phyloP scores from a whole-genome alignment of 2,797 vertebrate species.

The Serranus cabrilla region DNA sequence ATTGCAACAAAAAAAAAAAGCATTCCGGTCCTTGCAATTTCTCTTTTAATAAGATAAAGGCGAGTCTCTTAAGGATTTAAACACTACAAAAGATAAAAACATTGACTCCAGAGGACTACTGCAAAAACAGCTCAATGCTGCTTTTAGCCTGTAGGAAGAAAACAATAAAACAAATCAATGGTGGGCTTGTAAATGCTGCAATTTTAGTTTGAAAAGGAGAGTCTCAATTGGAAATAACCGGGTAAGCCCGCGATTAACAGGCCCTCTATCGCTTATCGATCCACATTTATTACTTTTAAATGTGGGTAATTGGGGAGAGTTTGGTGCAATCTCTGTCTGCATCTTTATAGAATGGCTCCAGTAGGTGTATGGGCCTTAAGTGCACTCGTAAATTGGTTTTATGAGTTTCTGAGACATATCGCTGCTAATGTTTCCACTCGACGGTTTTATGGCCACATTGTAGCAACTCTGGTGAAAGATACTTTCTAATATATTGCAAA shows the following conservation, averaged over 20 bases:
- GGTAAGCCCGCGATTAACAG: conserved; percentile 72
- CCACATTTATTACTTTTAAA: conserved; percentile 84
- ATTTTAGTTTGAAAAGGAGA: conserved; percentile 69
- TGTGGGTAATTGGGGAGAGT: conserved; percentile 78
- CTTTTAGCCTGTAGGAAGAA: conserved; percentile 63
- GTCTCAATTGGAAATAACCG: conserved; percentile 70
- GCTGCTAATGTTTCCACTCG: conserved; percentile 86
- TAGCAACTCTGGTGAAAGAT: conserved; percentile 72
- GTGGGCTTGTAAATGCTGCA: conserved; percentile 68
- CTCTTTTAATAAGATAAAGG: conserved; percentile 43
- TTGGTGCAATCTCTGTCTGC: conserved; percentile 82
- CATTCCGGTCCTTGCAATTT: conserved; percentile 7
- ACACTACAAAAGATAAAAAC: conserved; percentile 38
- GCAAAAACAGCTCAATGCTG: conserved; percentile 46
- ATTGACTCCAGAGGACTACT: conserved; percentile 17
- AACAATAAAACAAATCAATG: conserved; percentile 75
- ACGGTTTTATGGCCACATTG: conserved; percentile 82
- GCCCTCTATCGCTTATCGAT: conserved; percentile 78
- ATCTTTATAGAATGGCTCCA: conserved; percentile 82
- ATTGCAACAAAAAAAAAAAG: conserved; percentile 34
- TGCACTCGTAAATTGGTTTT: conserved; percentile 87
- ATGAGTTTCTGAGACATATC: conserved; percentile 85
- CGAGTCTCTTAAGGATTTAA: conserved; percentile 46
- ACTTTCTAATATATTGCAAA: conserved; percentile 78
- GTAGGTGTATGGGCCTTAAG: conserved; percentile 82